A percentile compares a stretch with the other conserved stretches of the same genome.
Evolutionary conservation across 1,140 invertebrate species (phyloP).

Genomic region (Melipona quadrifasciata): DNA sequence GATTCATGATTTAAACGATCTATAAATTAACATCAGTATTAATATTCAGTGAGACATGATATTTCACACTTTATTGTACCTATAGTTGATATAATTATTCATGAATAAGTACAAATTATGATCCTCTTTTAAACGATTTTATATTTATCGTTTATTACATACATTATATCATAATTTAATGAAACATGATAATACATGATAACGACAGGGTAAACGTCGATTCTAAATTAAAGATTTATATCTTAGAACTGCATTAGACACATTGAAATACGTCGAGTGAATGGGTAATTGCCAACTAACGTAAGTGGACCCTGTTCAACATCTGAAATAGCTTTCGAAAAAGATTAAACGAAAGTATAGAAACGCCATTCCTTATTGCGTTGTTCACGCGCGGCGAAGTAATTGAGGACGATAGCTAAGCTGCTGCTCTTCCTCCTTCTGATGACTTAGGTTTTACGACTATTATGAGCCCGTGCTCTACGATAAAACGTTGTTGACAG

Average conservation of each 20-base stretch:
- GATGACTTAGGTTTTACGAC: conserved; percentile 63
- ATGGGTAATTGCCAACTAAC: no score
- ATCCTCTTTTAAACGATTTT: no score
- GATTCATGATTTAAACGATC: no score
- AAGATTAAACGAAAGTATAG: conserved; percentile 44
- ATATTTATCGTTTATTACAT: no score
- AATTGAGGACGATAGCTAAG: conserved; percentile 51
- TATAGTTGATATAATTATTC: no score
- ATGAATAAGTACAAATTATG: no score
- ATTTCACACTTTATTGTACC: no score
- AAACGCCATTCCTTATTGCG: conserved; percentile 34
- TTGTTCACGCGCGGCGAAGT: conserved; percentile 39
- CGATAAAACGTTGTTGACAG: conserved; percentile 60
- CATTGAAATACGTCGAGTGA: not conserved
- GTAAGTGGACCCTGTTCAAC: not conserved
- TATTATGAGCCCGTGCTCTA: not conserved
- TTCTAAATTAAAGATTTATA: not conserved
- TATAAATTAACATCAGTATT: no score
- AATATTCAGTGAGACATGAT: no score
- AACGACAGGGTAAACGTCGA: not conserved
- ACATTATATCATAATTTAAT: no score
- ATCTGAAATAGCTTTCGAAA: not conserved
- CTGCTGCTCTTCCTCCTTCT: conserved; percentile 47
- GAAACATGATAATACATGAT: no score
- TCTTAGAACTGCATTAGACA: no score